These are phyloP conservation scores for Andricus curvator DNA, from an alignment of 2,888 invertebrate genomes.

Conservation along the genomic window DNA sequence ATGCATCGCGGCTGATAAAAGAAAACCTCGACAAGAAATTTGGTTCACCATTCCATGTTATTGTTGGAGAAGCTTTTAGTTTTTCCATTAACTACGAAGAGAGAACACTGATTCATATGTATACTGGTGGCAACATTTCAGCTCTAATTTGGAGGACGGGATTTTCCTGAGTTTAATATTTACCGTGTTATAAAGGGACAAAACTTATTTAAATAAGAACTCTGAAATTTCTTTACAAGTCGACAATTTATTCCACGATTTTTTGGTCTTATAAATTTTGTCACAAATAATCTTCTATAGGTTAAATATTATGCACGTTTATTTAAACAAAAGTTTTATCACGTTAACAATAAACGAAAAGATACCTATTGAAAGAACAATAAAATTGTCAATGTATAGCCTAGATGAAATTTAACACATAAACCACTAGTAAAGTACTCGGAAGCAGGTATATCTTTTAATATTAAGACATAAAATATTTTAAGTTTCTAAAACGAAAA, in stretches of 20 bases:
- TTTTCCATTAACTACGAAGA: conserved; percentile 96
- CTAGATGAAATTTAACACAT: too few species aligned
- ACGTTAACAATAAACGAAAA: too few species aligned
- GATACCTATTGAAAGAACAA: too few species aligned
- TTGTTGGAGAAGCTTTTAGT: conserved; percentile 97
- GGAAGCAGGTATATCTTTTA: too few species aligned
- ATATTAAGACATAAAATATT: too few species aligned
- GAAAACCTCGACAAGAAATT: conserved; percentile 97
- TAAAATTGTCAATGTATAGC: too few species aligned
- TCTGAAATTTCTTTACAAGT: background rate
- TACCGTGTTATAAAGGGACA: background rate
- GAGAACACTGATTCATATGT: conserved; percentile 91
- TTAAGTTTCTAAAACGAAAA: too few species aligned
- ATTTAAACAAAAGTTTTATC: too few species aligned
- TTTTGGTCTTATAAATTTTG: background rate
- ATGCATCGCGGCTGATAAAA: conserved; percentile 95
- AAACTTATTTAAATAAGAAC: background rate
- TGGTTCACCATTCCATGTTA: conserved; percentile 90
- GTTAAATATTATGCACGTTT: too few species aligned
- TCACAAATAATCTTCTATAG: too few species aligned
- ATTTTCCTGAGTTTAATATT: conserved; percentile 19
- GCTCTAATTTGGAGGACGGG: conserved; percentile 70
- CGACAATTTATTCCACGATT: background rate
- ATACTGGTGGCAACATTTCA: conserved; percentile 94
- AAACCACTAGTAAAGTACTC: too few species aligned